Evolutionary conservation across 1,140 invertebrate species (phyloP).

Genomic region (Halyomorpha halys): DNA sequence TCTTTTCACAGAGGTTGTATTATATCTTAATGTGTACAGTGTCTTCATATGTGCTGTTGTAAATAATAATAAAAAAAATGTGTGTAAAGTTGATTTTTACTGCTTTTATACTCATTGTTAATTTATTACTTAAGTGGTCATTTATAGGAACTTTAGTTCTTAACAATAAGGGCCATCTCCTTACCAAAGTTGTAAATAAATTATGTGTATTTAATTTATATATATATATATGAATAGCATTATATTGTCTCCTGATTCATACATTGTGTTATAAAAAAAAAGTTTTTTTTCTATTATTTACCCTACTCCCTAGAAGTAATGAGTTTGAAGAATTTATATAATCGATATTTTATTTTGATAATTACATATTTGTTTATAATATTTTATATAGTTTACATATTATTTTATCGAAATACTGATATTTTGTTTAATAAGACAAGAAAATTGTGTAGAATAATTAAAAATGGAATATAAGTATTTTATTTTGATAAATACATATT

Average conservation of each 20-base stretch:
- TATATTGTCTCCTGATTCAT: constrained; percentile 10
- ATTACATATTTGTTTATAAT: too few species aligned
- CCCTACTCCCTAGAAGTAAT: background rate
- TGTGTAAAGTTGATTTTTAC: constrained; percentile 12
- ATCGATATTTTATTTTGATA: too few species aligned
- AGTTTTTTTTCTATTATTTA: background rate
- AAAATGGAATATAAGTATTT: too few species aligned
- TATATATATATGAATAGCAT: background rate
- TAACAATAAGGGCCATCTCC: background rate
- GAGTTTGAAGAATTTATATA: too few species aligned
- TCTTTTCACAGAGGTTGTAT: too few species aligned
- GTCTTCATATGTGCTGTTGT: background rate
- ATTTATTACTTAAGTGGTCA: background rate
- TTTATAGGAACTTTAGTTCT: constrained; percentile 1
- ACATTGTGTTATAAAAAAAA: constrained; percentile 16
- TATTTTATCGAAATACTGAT: too few species aligned
- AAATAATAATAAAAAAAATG: background rate
- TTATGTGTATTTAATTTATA: constrained; percentile 9
- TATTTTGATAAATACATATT: too few species aligned
- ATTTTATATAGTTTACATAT: too few species aligned
- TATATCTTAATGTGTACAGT: too few species aligned
- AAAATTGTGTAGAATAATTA: too few species aligned
- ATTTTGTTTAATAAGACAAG: too few species aligned
- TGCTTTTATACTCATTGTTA: constrained; percentile 12
- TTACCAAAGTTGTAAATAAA: constrained; percentile 16